Percentiles rank a stretch among this genome's conserved stretches.
phyloP scores from a whole-genome alignment of 2,797 vertebrate species.

The Perodicticus potto region DNA sequence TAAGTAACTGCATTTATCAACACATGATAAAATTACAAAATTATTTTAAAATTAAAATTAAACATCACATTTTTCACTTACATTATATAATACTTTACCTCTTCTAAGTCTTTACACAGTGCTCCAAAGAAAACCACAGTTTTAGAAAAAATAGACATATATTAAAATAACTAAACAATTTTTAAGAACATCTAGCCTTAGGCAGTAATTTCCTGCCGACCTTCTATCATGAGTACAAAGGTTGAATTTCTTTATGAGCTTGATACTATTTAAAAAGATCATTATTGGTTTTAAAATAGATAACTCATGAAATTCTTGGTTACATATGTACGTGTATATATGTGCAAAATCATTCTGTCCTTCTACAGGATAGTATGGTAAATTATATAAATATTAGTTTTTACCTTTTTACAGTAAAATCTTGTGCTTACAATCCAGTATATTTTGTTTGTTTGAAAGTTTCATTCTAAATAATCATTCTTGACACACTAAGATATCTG shows the following conservation, averaged over 20 bases:
- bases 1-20: neutral
- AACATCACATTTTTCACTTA: neutral
- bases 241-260: conserved; percentile 16
- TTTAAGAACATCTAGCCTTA: neutral
- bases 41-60: conserved; percentile 22
- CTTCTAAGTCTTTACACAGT: neutral
- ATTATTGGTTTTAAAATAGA: neutral
- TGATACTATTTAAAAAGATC: neutral
- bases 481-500: neutral
- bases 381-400: neutral
- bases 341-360: neutral
- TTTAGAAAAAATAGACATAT: neutral
- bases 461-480: neutral
- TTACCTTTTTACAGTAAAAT: conserved; percentile 36
- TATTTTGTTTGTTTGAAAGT: neutral
- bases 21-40: neutral
- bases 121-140: neutral
- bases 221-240: neutral
- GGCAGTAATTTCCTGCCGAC: neutral
- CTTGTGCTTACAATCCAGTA: neutral
- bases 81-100: neutral
- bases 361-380: neutral
- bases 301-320: neutral
- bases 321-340: neutral
- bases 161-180: conserved; percentile 20